Conservation (phyloP, 2,113 vertebrate species). For the Peromyscus leucopus region DNA sequence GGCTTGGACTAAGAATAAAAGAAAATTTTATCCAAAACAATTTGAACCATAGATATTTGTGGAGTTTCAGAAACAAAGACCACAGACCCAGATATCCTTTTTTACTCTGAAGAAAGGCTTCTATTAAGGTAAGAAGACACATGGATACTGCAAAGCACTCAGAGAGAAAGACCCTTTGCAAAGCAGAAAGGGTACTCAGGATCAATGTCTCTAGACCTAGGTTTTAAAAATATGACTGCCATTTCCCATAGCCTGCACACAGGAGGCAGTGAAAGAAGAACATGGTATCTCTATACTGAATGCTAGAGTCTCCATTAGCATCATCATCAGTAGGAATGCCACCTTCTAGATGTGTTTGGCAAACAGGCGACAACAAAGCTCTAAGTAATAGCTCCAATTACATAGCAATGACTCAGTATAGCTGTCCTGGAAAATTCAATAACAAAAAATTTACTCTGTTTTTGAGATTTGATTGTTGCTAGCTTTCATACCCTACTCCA, state of each 20-base stretch:
- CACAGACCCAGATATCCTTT: not conserved
- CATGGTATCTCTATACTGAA: not conserved
- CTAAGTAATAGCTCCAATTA: not conserved
- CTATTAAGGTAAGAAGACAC: not conserved
- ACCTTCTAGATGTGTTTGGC: not conserved
- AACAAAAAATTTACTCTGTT: not conserved
- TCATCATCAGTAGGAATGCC: not conserved
- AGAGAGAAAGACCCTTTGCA: not conserved
- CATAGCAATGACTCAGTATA: not conserved
- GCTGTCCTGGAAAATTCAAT: not conserved
- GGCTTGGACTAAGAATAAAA: not conserved
- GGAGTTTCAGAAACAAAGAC: not conserved
- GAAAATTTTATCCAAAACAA: not conserved
- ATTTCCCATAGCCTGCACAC: not conserved
- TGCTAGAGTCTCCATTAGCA: fast-evolving
- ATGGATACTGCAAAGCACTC: not conserved
- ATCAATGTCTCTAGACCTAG: not conserved
- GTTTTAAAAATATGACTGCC: not conserved
- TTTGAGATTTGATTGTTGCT: not conserved
- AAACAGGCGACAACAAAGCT: not conserved
- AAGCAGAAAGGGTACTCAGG: not conserved
- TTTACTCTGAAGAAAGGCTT: not conserved
- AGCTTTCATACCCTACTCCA: not conserved
- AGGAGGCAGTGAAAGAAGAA: not conserved
- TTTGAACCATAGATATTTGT: not conserved